Evolutionary conservation across 2,797 vertebrate species (phyloP).

Genomic region (Gobio occitaniae): DNA sequence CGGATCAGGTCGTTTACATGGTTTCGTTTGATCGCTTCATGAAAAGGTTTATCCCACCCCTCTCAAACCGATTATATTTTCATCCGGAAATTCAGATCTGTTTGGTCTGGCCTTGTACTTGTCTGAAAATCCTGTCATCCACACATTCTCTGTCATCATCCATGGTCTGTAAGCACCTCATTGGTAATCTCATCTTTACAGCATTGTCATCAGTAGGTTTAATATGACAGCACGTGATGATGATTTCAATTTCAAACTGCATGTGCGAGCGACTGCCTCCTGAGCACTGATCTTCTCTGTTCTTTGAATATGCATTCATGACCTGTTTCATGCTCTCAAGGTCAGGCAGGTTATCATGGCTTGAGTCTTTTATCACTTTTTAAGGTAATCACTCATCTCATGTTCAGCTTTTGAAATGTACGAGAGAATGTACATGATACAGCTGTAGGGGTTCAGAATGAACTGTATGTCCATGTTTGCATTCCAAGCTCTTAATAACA

Average conservation of each 20-base stretch:
- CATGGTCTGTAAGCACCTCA: constrained; percentile 16
- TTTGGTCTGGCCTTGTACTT: neutral
- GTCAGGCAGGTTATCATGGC: neutral
- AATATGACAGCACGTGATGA: constrained; percentile 38
- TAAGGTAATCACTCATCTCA: too few species aligned
- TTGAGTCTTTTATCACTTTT: too few species aligned
- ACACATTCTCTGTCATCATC: constrained; percentile 3
- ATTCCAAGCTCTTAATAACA: too few species aligned
- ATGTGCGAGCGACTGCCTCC: constrained; percentile 6
- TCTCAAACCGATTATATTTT: too few species aligned
- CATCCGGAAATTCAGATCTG: neutral
- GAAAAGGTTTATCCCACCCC: too few species aligned
- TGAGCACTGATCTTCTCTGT: constrained; percentile 46
- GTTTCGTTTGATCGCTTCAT: too few species aligned
- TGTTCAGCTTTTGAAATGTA: too few species aligned
- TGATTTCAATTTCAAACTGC: constrained; percentile 44
- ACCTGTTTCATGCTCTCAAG: constrained; percentile 41
- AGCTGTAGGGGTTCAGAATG: neutral
- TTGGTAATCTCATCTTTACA: constrained; percentile 42
- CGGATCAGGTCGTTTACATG: too few species aligned
- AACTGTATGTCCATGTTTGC: neutral
- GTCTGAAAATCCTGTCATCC: neutral
- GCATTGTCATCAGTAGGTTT: constrained; percentile 36
- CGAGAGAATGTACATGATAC: too few species aligned
- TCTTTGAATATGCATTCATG: constrained; percentile 43